These are phyloP conservation scores for Abrostola triplasia DNA, from an alignment of 2,888 invertebrate species.

Conservation along the genomic window DNA sequence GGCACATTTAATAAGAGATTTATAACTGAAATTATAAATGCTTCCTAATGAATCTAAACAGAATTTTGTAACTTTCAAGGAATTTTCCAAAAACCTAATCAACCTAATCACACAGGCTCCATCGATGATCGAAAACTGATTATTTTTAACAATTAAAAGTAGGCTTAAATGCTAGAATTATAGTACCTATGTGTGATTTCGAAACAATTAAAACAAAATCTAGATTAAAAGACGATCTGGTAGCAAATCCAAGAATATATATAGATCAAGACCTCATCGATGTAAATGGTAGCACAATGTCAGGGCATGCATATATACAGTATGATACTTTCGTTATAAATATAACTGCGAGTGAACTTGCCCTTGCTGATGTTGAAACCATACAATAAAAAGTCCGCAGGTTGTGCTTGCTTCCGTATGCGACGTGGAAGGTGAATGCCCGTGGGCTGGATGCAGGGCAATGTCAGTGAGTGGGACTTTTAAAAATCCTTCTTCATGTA, in stretches of 20 bases:
- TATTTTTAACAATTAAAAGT: neutral
- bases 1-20: too few relatives aligned
- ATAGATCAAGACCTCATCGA: constrained; percentile 34
- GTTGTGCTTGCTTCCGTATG: constrained; percentile 64
- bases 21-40: too few relatives aligned
- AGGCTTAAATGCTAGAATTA: neutral
- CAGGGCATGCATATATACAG: constrained; percentile 36
- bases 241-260: constrained; percentile 24
- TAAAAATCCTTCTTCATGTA: constrained; percentile 62
- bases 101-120: too few relatives aligned
- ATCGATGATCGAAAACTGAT: too few relatives aligned
- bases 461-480: constrained; percentile 76
- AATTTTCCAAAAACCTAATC: too few relatives aligned
- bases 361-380: constrained; percentile 62
- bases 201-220: neutral
- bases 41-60: too few relatives aligned
- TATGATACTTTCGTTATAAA: constrained; percentile 55
- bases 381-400: constrained; percentile 52
- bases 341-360: constrained; percentile 58
- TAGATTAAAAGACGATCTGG: constrained; percentile 1
- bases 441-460: constrained; percentile 71
- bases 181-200: neutral
- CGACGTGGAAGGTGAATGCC: constrained; percentile 77
- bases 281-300: constrained; percentile 58
- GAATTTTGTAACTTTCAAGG: too few relatives aligned